Percentiles rank a stretch among this genome's conserved stretches.
Conservation (phyloP, 2,797 vertebrate species). For the Tangara arthus region DNA sequence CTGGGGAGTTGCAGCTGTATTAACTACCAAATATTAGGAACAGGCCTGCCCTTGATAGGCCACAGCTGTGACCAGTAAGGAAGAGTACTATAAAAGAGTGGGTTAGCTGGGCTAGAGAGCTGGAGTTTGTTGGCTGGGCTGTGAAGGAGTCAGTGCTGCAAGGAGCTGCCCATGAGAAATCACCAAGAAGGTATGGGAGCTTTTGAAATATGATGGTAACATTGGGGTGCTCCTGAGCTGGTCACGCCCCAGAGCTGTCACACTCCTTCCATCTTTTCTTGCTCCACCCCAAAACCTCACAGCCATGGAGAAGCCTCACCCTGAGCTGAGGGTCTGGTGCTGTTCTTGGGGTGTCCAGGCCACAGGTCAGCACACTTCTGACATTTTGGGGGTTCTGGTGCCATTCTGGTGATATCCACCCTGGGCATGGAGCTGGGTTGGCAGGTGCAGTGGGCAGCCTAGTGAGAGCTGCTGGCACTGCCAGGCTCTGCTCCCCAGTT, state of each 20-base stretch:
- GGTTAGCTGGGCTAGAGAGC: too few species aligned
- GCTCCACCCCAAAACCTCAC: neutral
- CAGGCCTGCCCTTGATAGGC: too few species aligned
- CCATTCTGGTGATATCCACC: too few species aligned
- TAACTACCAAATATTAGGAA: too few species aligned
- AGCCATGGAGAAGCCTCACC: neutral
- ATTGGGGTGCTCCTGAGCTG: neutral
- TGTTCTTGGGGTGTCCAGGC: neutral
- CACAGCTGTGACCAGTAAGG: too few species aligned
- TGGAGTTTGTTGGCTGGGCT: too few species aligned
- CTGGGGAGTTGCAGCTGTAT: too few species aligned
- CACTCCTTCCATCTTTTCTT: neutral
- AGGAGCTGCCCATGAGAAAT: too few species aligned
- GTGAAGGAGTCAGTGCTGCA: too few species aligned
- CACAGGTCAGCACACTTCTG: neutral
- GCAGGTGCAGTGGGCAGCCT: neutral
- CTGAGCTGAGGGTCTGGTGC: neutral
- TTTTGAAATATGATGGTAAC: too few species aligned
- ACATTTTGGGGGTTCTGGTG: neutral
- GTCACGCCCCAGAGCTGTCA: neutral
- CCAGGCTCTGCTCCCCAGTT: neutral
- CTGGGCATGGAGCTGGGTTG: neutral
- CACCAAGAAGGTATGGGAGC: too few species aligned
- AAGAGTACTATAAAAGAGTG: too few species aligned
- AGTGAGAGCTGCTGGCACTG: neutral